Base-by-base conservation (phyloP, 2,797 vertebrate species). In the Sternarchorhynchus goeldii region DNA sequence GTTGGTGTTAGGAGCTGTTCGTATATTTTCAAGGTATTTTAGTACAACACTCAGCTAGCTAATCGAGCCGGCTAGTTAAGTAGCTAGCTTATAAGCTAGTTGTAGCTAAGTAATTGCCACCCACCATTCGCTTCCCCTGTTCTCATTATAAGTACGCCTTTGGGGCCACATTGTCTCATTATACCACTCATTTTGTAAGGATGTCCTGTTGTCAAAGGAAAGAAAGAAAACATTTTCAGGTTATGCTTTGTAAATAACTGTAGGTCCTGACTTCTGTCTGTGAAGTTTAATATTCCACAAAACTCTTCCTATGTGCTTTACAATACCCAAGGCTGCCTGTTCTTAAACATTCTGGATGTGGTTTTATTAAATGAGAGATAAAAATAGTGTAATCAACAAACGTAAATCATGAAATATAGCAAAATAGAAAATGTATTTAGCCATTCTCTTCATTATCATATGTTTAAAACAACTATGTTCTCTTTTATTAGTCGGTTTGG, bases 401-500 rank as follows among this genome's bases (percentile, higher is more conserved):
- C 21, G 8, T 6, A 17, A 14, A 31, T 16, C 18, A 63, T 63
- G 7, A 60, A 10, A 31, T 60, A 14, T 31, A 60, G 32, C 75
- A 0, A 39, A 55, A 63, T 70, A 5, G 1, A 36, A 55, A n/a
- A 5, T 6, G 16, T 25, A 31, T 17, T 5, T 17, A 8, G 18
- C 5, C 1, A 8, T 8, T 50, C 7, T 50, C 7, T 74, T 3
- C 16, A 20, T 34, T 14, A 21, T 21, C 10, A 53, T 57, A 36
- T 72, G 50, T 12, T 17, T 8, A 34, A 64, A 34, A 31, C 60
- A 31, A 8, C 8, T 2, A 31, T 64, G 29, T 66, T 36, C 50
- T 32, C 5, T 76, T 1, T 65, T 17, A 7, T 58, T 50, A 97
- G 95, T 97, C 86, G 96, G 96, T 41, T 87, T 97, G 85, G 96